Percentiles rank a stretch among this genome's conserved stretches.
Conservation (phyloP, 2,888 invertebrate genomes). For the Eupithecia dodoneata region DNA sequence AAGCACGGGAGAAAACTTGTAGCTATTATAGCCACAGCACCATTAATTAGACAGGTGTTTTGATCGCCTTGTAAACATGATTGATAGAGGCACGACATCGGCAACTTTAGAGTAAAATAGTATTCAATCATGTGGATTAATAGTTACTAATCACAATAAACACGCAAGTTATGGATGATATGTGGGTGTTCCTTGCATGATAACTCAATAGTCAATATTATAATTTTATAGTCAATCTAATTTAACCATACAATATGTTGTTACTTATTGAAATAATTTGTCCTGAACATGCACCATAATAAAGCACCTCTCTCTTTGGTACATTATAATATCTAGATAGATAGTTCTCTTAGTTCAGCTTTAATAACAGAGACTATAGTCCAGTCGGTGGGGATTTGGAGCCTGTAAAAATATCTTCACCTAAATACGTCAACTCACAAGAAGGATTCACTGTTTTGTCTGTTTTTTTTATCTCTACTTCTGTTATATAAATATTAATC, state of each 20-base stretch:
- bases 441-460: too few species aligned
- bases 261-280: not conserved
- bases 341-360: not conserved
- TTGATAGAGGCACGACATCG: constrained; percentile 19
- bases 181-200: not conserved
- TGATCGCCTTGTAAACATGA: constrained; percentile 12
- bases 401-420: too few species aligned
- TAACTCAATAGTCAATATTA: not conserved
- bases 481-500: too few species aligned
- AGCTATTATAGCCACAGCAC: not conserved
- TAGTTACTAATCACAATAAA: not conserved
- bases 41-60: constrained; percentile 3
- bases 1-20: not conserved
- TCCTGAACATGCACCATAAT: not conserved
- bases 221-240: not conserved
- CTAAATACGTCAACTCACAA: too few species aligned
- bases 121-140: constrained; percentile 18
- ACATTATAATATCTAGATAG: not conserved
- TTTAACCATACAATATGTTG: not conserved
- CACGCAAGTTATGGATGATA: not conserved
- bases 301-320: not conserved
- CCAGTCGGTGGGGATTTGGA: too few species aligned
- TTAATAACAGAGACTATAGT: not conserved
- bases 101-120: constrained; percentile 4
- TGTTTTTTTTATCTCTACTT: too few species aligned